Conservation (phyloP, 1,140 invertebrate genomes). For the Lepidotrigona ventralis region DNA sequence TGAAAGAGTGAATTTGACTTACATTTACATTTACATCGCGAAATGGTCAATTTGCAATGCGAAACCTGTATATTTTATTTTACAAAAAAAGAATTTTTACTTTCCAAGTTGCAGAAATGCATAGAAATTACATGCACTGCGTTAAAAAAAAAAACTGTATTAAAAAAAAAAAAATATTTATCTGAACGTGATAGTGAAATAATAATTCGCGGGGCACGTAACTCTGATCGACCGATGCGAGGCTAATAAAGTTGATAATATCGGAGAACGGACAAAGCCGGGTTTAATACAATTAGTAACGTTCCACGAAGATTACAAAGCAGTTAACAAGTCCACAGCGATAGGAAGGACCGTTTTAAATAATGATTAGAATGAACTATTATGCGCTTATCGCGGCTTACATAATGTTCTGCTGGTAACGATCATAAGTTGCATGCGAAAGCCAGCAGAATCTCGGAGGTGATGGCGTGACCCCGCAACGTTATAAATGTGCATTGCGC, state of each 20-base stretch:
- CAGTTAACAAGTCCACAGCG: slow-evolving; percentile 66
- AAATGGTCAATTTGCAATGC: too few species aligned
- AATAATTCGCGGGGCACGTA: neutral
- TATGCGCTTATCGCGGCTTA: slow-evolving; percentile 69
- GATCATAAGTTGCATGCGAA: slow-evolving; percentile 69
- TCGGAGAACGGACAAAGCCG: neutral
- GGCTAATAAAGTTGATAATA: slow-evolving; percentile 22
- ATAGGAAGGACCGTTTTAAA: slow-evolving; percentile 68
- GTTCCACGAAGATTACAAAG: slow-evolving; percentile 64
- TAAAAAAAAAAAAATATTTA: neutral
- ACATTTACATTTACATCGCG: too few species aligned
- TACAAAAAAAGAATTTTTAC: too few species aligned
- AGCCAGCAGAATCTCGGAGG: slow-evolving; percentile 57
- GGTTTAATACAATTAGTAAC: slow-evolving; percentile 62
- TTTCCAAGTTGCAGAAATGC: neutral
- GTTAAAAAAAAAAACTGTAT: neutral
- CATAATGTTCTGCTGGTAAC: slow-evolving; percentile 71
- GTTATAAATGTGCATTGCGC: slow-evolving; percentile 47
- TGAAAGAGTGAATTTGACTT: too few species aligned
- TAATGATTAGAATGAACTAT: slow-evolving; percentile 73
- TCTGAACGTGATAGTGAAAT: neutral
- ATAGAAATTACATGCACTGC: neutral
- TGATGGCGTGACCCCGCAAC: slow-evolving; percentile 59
- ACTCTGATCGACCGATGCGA: slow-evolving; percentile 20
- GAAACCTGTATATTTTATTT: too few species aligned